phyloP scores from a whole-genome alignment of 1,140 invertebrate genomes.

The Drosophila trapezifrons region DNA sequence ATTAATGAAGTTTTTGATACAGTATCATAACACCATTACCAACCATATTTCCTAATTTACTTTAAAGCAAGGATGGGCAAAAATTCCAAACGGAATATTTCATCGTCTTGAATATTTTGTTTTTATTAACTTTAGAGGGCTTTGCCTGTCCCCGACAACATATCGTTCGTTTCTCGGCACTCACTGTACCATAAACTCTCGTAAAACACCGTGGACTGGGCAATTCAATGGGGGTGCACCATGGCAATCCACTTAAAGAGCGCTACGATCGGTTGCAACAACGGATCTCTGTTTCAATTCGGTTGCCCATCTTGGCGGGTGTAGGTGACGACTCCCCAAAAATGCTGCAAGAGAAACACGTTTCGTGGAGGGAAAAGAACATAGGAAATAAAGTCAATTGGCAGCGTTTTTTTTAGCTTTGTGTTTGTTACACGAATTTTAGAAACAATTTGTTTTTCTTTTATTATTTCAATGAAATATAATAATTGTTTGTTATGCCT shows the following conservation, averaged over 20 bases:
- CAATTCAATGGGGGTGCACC: constrained; percentile 18
- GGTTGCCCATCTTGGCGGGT: constrained; percentile 7
- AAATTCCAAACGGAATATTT: too few species aligned
- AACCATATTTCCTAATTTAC: too few species aligned
- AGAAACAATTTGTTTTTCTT: constrained; percentile 81
- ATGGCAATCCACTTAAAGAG: constrained; percentile 31
- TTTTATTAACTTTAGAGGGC: too few species aligned
- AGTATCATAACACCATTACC: too few species aligned
- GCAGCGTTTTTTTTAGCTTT: constrained; percentile 53
- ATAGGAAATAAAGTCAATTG: constrained; percentile 21
- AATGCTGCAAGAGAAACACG: constrained; percentile 11
- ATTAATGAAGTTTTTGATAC: too few species aligned
- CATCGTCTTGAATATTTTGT: not conserved
- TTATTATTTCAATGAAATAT: constrained; percentile 83
- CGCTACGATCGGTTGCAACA: constrained; percentile 8
- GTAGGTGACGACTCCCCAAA: not conserved
- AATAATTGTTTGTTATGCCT: constrained; percentile 78
- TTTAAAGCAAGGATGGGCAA: too few species aligned
- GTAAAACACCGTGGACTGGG: constrained; percentile 9
- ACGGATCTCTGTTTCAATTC: constrained; percentile 19
- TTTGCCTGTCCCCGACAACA: too few species aligned
- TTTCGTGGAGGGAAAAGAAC: not conserved
- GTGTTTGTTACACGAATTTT: constrained; percentile 81
- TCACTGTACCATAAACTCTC: constrained; percentile 15
- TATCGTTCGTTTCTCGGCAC: not conserved